Evolutionary conservation across 1,140 invertebrate species (phyloP), one percentile per base, ranked within the genome.

Genomic region (Rhopalosiphum maidis): DNA sequence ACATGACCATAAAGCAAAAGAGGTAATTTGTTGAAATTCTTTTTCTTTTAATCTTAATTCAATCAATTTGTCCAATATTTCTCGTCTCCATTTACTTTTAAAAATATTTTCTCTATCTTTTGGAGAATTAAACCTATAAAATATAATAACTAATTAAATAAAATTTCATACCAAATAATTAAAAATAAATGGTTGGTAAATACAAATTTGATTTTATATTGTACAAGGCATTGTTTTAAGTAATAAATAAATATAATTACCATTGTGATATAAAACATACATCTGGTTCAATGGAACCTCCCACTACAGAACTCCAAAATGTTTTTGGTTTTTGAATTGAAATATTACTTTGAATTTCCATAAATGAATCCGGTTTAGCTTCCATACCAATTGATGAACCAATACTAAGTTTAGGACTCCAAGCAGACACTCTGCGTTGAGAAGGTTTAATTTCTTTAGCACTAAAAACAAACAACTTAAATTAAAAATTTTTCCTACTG

Each of bases 331-430:
- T 94, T 23, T 87, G 30, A 23, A 41, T 85, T 18, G 94, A 91
- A 95, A 97, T 97, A 93, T 93, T 93, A 41, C 94, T 91, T 82
- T 95, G 97, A 48, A 96, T 95, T 54, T 96, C 96, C 95, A 97
- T 97, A 21, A 97, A 96, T 95, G 97, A 97, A 92, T 97, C 97
- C 25, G 97, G 97, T 95, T 97, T 97, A 48, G 97, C 97, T 95
- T 98, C 97, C 94, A 97, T 97, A 25, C 97, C 97, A 11, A 97
- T 96, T 55, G 98, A 96, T 55, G 97, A 98, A 11, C 97, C 97
- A 25, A 97, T 97, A 94, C 97, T 97, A 94, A 97, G 96, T 25
- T 98, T 97, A 30, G 97, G 97, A 95, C 97, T 97, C 97, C 97
- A 98, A 41, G 97, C 97, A 94, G 97, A 96, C 6, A 94, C 86